Evolutionary conservation across 2,888 invertebrate genomes (phyloP), one percentile per base, ranked within the genome.

Genomic region (Taenaris catops): DNA sequence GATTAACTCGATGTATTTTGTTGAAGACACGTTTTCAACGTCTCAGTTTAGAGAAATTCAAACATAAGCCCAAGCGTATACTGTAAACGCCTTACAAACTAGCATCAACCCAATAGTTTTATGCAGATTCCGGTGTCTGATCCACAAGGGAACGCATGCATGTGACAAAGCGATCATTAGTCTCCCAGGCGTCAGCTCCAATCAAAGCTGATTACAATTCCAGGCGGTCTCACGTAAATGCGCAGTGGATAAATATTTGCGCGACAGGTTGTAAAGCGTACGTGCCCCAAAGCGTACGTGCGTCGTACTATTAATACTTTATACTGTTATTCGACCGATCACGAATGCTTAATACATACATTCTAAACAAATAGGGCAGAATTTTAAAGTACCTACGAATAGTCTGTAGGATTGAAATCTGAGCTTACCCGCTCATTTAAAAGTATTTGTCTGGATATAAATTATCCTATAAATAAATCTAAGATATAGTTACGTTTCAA

Each of bases 201-300:
- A 79, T 80, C 81, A 79, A 63, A 69, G 64, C 71, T 72, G 76
- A 78, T 83, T 81, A 84, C 76, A 53, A 84, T 81, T 80, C 80
- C 62, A 61, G 50, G 58, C 66, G 71, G 70, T 72, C 67, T 70
- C 75, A 73, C 76, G 80, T 79, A 73, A 83, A 80, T 76, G 74
- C 74, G 61, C 72, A 70, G 76, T 69, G 72, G 72, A 78, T 79
- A 84, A 84, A 84, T 83, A 81, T 84, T 84, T 83, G 76, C 75
- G 69, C 73, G 81, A 76, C 81, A 76, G 79, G 75, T 71, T 74
- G 75, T 75, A 72, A 70, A 63, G 63, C 60, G 71, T 62, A 80
- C 83, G 83, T 83, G 83, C 64, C 52, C 54, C 38, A 5, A 4
- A 9, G 31, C 4, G 31, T 31, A 31, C 31, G 31, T 29, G 29